These are phyloP conservation scores for Resseliella maxima DNA, from an alignment of 2,888 invertebrate species.

Conservation along the genomic window DNA sequence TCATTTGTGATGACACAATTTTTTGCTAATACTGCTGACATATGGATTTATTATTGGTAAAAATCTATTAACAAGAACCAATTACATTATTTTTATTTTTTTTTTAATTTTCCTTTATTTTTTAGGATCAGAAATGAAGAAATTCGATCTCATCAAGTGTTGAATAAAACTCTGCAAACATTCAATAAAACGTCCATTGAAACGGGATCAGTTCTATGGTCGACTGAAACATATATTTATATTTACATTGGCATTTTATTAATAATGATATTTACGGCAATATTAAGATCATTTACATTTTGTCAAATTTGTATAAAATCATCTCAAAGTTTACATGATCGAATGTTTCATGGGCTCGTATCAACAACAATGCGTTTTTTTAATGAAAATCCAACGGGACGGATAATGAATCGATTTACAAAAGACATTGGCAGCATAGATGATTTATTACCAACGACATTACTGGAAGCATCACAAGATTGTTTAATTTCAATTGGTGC, in stretches of 20 bases:
- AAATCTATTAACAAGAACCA: constrained; percentile 69
- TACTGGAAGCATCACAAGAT: constrained; percentile 75
- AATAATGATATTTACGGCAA: background rate
- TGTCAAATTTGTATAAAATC: constrained; percentile 74
- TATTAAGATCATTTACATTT: constrained; percentile 72
- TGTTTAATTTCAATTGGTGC: constrained; percentile 69
- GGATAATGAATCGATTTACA: constrained; percentile 82
- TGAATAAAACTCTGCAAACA: too few relatives aligned
- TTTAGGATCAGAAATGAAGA: constrained; percentile 62
- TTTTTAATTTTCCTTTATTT: background rate
- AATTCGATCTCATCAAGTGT: constrained; percentile 58
- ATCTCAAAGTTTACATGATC: constrained; percentile 76
- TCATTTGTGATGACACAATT: constrained; percentile 71
- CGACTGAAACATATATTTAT: constrained; percentile 66
- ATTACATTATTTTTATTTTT: background rate
- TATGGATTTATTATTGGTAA: constrained; percentile 77
- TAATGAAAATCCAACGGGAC: constrained; percentile 83
- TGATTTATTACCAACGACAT: constrained; percentile 77
- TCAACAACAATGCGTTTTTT: constrained; percentile 77
- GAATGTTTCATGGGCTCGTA: constrained; percentile 72
- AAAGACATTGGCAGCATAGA: constrained; percentile 88
- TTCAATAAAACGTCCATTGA: constrained; percentile 65
- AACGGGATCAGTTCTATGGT: background rate
- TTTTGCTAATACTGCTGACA: constrained; percentile 74
- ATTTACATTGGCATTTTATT: background rate